Base-by-base conservation (phyloP, 2,113 vertebrate genomes). In the Leptocoma aspasia region DNA sequence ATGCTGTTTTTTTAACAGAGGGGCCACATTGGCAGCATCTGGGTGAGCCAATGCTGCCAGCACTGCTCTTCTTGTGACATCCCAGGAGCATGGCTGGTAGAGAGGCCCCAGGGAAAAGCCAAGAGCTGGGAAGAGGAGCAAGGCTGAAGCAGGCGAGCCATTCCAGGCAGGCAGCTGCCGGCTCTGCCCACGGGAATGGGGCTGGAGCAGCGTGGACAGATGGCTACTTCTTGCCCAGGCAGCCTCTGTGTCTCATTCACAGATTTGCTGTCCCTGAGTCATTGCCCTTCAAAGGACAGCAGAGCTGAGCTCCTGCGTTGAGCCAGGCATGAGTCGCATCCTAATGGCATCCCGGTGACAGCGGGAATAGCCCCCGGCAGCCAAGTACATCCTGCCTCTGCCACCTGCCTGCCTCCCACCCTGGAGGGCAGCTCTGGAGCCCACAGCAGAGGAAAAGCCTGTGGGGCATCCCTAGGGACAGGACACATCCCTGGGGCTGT, bases 221-320 rank as follows among this genome's bases (percentile, higher is more conserved):
- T 71, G 72, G 86, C 70, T 79, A 70, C 84, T 82, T 8, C 89
- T 94, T 21, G 31, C 84, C 93, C 93, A 89, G 49, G 85, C 90
- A 88, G 93, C 60, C 75, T 82, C n/a, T 0, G 11, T n/a, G 63
- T 59, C 86, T 96, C 96, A 94, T 94, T 96, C 96, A 94, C 70
- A 91, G 92, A 96, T 95, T 85, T 91, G 89, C 94, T 79, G 86
- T 96, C 95, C 95, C 95, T 95, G 94, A 96, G 94, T 96, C 94
- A 96, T 59, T 97, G 94, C 96, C 95, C 96, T 97, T 97, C 96
- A 95, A 94, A 95, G 42, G 81, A 87, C 95, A 91, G 95, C 22
- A 0, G 72, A 82, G 89, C 69, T 1, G 13, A 87, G 91, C 86
- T 53, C 57, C 89, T 35, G 76, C 3, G n/a, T 16, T 75, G 44